A percentile compares a stretch with the other conserved stretches of the same genome.
Evolutionary conservation across 30 jellyfish, hydroid and myxozoan genomes (phyloP).

Genomic region (Cassiopea andromeda): DNA sequence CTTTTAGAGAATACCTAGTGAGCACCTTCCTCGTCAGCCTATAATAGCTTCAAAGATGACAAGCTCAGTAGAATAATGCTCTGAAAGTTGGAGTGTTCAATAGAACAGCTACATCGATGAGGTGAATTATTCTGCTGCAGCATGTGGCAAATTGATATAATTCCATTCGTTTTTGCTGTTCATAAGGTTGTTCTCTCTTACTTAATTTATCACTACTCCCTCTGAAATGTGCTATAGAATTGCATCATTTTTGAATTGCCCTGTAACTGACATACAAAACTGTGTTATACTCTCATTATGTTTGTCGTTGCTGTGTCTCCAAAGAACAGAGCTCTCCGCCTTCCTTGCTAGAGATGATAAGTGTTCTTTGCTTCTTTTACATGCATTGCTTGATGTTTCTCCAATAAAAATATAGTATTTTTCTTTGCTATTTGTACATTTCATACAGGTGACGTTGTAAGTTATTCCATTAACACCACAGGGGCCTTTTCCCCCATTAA

Average conservation of each 20-base stretch:
- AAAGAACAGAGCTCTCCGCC: not conserved
- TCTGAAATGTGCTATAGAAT: not conserved
- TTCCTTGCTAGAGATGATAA: not conserved
- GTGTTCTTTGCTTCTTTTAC: not conserved
- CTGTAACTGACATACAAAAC: constrained; percentile 6
- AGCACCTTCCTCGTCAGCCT: not conserved
- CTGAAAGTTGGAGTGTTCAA: not conserved
- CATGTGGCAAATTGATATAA: not conserved
- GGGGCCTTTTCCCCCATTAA: not conserved
- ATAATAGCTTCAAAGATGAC: not conserved
- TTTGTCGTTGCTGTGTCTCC: not conserved
- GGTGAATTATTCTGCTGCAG: not conserved
- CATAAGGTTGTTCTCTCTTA: not conserved
- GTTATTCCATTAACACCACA: not conserved
- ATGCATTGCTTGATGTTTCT: not conserved
- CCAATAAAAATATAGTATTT: not conserved
- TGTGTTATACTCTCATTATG: not conserved
- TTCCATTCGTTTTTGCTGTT: not conserved
- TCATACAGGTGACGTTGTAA: not conserved
- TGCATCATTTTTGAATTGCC: constrained; percentile 6
- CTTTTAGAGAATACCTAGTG: not conserved
- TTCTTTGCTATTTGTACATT: not conserved
- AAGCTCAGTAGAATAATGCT: not conserved
- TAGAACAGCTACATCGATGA: not conserved
- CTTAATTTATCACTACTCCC: not conserved